A percentile compares a stretch with the other conserved stretches of the same genome.
Conservation (phyloP, 2,888 invertebrate species). For the Maniola hyperantus region DNA sequence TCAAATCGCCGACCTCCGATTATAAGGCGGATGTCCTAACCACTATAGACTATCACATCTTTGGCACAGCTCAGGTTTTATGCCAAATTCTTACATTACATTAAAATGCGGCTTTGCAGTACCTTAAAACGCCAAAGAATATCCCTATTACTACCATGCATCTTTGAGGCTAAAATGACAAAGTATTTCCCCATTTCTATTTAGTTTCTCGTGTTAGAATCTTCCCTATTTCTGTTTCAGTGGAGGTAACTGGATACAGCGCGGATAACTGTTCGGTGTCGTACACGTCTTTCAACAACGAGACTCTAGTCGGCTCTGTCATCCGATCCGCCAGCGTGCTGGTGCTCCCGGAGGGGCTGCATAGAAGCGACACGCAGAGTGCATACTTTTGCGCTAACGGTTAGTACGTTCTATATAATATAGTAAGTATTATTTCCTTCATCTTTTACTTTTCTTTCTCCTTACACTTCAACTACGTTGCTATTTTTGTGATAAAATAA, state of each 20-base stretch:
- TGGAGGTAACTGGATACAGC: slow-evolving; percentile 86
- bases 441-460: too few species aligned
- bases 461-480: too few species aligned
- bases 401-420: slow-evolving; percentile 53
- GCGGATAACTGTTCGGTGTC: slow-evolving; percentile 85
- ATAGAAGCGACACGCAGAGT: slow-evolving; percentile 85
- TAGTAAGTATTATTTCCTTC: too few species aligned
- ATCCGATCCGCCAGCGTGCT: slow-evolving; percentile 83
- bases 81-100: too few species aligned
- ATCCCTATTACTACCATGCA: background rate
- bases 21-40: too few species aligned
- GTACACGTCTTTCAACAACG: slow-evolving; percentile 80
- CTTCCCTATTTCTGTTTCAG: slow-evolving; percentile 58
- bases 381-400: slow-evolving; percentile 88
- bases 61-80: too few species aligned
- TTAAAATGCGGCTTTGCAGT: too few species aligned
- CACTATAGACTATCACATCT: too few species aligned
- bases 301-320: slow-evolving; percentile 84
- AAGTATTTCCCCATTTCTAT: background rate
- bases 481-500: too few species aligned
- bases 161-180: background rate
- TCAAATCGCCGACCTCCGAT: too few species aligned
- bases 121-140: background rate
- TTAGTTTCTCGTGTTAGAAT: background rate
- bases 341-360: slow-evolving; percentile 84